phyloP scores from a whole-genome alignment of 1,140 invertebrate genomes.

The Drosophila trapezifrons region DNA sequence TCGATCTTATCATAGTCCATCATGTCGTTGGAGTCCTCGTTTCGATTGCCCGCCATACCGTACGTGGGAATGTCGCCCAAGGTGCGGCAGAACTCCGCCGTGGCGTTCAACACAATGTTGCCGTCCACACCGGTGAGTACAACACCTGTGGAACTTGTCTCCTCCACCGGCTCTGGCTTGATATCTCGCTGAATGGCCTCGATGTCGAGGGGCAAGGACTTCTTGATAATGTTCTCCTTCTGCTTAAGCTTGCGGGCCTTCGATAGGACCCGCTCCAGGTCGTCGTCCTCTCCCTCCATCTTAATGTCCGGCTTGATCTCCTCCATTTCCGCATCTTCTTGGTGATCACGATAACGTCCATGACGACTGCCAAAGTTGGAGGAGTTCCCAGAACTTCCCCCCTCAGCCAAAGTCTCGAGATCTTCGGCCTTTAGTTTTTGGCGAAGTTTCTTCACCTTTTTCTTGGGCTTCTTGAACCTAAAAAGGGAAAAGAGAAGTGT shows the following conservation, averaged over 20 bases:
- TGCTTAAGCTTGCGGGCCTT: slow-evolving; percentile 91
- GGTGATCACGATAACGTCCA: slow-evolving; percentile 71
- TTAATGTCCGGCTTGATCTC: slow-evolving; percentile 86
- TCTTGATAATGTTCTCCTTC: slow-evolving; percentile 85
- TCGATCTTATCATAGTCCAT: slow-evolving; percentile 85
- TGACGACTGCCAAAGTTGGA: slow-evolving; percentile 86
- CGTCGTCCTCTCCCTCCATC: slow-evolving; percentile 88
- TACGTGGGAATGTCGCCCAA: slow-evolving; percentile 98
- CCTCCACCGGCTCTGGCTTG: slow-evolving; percentile 84
- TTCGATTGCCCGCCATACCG: slow-evolving; percentile 93
- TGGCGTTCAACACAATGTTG: slow-evolving; percentile 95
- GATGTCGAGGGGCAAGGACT: slow-evolving; percentile 84
- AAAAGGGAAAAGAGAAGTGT: not conserved
- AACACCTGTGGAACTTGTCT: slow-evolving; percentile 35
- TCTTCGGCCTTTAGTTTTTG: slow-evolving; percentile 87
- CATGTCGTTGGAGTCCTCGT: slow-evolving; percentile 92
- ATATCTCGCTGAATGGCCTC: slow-evolving; percentile 78
- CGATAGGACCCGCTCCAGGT: slow-evolving; percentile 89
- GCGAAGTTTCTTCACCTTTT: slow-evolving; percentile 89
- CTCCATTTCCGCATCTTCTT: slow-evolving; percentile 79
- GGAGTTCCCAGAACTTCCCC: slow-evolving; percentile 71
- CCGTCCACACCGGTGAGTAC: slow-evolving; percentile 68
- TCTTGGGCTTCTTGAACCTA: slow-evolving; percentile 97
- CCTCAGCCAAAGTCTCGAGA: slow-evolving; percentile 81
- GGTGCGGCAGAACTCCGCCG: slow-evolving; percentile 98